phyloP scores from a whole-genome alignment of 1,140 invertebrate species.

The Physella acuta region DNA sequence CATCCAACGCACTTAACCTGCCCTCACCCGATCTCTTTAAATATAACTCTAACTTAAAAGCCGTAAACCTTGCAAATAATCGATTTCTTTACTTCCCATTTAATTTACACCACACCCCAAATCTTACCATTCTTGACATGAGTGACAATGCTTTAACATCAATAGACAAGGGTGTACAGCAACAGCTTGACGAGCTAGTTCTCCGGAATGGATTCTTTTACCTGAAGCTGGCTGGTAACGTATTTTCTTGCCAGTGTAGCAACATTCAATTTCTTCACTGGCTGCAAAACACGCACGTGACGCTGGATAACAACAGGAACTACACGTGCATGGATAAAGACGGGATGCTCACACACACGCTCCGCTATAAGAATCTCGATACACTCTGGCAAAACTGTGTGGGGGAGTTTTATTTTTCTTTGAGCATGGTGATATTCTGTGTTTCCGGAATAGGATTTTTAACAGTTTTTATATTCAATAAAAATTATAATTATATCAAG shows the following conservation, averaged over 20 bases:
- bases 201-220: not conserved
- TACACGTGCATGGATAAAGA: too few species aligned
- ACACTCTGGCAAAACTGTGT: slow-evolving; percentile 3
- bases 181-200: not conserved
- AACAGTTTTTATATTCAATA: not conserved
- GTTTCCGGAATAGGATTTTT: not conserved
- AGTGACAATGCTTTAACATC: slow-evolving; percentile 1
- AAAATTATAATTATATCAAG: not conserved
- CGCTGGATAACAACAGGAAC: not conserved
- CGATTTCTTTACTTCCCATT: slow-evolving; percentile 3
- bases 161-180: not conserved
- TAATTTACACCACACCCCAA: slow-evolving; percentile 1
- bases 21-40: not conserved
- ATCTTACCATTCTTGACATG: not conserved
- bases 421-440: not conserved
- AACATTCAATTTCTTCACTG: not conserved
- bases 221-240: not conserved
- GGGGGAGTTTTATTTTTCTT: not conserved
- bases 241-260: slow-evolving; percentile 7
- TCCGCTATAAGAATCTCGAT: not conserved
- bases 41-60: not conserved
- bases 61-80: not conserved
- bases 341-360: not conserved
- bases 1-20: not conserved
- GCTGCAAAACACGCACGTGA: not conserved